Percentiles rank a stretch among this genome's conserved stretches.
Evolutionary conservation across 2,797 vertebrate genomes (phyloP).

Genomic region (Hydrophis major): DNA sequence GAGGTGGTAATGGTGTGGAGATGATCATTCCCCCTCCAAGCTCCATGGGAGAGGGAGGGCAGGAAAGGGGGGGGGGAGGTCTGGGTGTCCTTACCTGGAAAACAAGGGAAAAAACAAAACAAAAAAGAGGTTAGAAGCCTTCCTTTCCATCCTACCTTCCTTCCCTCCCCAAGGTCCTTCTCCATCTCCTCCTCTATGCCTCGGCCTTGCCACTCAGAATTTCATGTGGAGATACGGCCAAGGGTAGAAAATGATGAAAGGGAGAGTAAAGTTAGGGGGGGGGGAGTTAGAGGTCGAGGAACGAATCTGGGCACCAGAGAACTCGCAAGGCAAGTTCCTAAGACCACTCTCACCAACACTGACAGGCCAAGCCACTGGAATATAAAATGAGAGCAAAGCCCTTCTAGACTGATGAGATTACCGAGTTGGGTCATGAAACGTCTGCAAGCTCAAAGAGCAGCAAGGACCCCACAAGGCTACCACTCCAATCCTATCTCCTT

Average conservation of each 20-base stretch:
- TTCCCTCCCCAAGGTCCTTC: too few species aligned
- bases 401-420: neutral
- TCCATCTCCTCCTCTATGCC: neutral
- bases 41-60: constrained; percentile 22
- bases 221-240: too few species aligned
- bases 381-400: neutral
- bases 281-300: neutral
- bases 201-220: neutral
- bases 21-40: constrained; percentile 13
- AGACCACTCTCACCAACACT: too few species aligned
- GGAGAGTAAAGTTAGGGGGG: neutral
- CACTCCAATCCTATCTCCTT: too few species aligned
- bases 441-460: neutral
- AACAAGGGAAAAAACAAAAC: neutral
- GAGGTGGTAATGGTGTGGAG: constrained; percentile 12
- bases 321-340: too few species aligned
- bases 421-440: neutral
- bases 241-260: neutral
- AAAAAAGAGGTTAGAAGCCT: neutral
- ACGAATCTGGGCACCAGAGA: fast-evolving
- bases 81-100: constrained; percentile 14
- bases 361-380: neutral
- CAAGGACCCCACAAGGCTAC: too few species aligned
- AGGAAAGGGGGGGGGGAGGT: neutral
- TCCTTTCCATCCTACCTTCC: neutral